phyloP scores from a whole-genome alignment of 2,113 vertebrate species.

The Brachypodius melanocephalos region DNA sequence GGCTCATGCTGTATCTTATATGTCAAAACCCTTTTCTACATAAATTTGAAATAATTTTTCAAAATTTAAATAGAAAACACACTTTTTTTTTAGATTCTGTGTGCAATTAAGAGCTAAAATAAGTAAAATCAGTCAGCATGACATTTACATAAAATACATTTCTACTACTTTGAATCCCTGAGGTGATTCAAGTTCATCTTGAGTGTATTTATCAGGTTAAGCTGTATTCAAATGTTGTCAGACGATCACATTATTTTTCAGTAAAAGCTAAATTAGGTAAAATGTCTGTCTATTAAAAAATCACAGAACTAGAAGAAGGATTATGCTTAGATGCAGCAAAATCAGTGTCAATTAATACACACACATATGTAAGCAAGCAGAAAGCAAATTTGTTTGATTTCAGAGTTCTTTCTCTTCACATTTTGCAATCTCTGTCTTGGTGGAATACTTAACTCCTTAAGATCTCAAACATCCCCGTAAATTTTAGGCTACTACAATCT shows the following conservation, averaged over 20 bases:
- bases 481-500: background rate
- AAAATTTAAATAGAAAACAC: background rate
- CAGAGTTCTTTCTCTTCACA: background rate
- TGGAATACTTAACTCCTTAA: background rate
- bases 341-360: background rate
- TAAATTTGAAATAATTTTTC: background rate
- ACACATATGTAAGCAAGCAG: background rate
- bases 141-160: background rate
- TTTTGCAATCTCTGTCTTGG: background rate
- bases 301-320: background rate
- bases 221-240: background rate
- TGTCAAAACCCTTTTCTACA: background rate
- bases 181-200: background rate
- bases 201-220: background rate
- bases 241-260: background rate
- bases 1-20: background rate
- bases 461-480: background rate
- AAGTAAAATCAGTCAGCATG: background rate
- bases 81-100: background rate
- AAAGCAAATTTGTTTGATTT: background rate
- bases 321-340: background rate
- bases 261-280: background rate
- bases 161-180: background rate
- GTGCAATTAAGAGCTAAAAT: background rate
- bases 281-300: background rate